phyloP scores from a whole-genome alignment of 1,140 invertebrate species.

The Heliconius nattereri region DNA sequence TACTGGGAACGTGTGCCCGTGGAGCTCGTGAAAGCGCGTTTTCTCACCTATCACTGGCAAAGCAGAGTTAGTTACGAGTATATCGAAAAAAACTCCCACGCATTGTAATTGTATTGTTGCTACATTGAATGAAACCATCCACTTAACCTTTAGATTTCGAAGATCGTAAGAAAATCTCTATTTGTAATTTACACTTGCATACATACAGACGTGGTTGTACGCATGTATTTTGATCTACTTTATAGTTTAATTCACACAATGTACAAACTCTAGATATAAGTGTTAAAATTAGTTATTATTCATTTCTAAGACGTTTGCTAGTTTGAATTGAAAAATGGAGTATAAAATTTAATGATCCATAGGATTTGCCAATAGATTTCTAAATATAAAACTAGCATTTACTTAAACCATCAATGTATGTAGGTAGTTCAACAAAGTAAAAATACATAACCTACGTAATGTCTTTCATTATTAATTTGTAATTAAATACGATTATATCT shows the following conservation, averaged over 20 bases:
- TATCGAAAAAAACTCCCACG: slow-evolving; percentile 51
- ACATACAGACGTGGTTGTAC: not conserved
- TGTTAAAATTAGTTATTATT: not conserved
- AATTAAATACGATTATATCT: not conserved
- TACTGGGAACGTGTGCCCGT: slow-evolving; percentile 53
- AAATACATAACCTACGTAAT: not conserved
- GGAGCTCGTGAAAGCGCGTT: slow-evolving; percentile 64
- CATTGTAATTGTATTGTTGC: slow-evolving; percentile 43
- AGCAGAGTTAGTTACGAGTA: slow-evolving; percentile 50
- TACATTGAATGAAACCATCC: slow-evolving; percentile 38
- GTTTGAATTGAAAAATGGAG: not conserved
- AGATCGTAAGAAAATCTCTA: slow-evolving; percentile 30
- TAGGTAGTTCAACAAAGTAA: not conserved
- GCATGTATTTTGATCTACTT: slow-evolving; percentile 1
- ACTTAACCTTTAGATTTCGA: slow-evolving; percentile 42
- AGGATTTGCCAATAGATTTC: not conserved
- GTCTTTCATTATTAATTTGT: not conserved
- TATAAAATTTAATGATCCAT: too few relatives aligned
- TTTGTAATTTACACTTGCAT: slow-evolving; percentile 3
- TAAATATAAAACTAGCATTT: not conserved
- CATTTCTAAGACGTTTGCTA: not conserved
- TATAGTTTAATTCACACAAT: not conserved
- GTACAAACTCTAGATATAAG: not conserved
- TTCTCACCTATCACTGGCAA: slow-evolving; percentile 56
- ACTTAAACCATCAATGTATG: not conserved